Evolutionary conservation across 2,113 vertebrate species (phyloP), one percentile per base, ranked within the genome.

Genomic region (Oncorhynchus clarkii): DNA sequence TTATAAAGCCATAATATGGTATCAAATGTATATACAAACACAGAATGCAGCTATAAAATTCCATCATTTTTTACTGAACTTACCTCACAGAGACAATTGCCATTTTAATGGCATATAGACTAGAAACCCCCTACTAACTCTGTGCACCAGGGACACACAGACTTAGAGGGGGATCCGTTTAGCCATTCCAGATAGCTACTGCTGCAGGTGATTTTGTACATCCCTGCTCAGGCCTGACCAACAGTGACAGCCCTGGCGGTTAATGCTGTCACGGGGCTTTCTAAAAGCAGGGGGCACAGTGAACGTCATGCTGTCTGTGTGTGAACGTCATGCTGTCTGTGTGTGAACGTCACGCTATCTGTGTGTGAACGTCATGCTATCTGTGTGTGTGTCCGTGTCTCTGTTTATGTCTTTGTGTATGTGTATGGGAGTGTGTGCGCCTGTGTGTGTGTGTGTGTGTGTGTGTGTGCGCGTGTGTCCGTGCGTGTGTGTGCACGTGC

Each of bases 221-320:
- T 64, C 26, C 22, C 57, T 73, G 31, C 31, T 39, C 20, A 7
- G 9, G 27, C 62, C 31, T 73, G 57, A 26, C 34, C 60, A 13
- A 14, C 60, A 39, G 27, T 73, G 54, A 64, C 72, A 24, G 59
- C 31, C 72, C 11, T n/a, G 49, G 26, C 9, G 24, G 26, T 54
- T 11, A n/a, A 12, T 66, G 62, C 73, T 67, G 66, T 39, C 9
- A n/a, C 66, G 22, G 66, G 49, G 5, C 65, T 75, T 54, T 75
- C 9, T 67, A 27, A 75, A 73, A n/a, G 72, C 34, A 18, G 20
- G 13, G 71, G 57, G 20, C 26, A 73, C 57, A 73, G 71, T 27
- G 72, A 34, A 31, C 24, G 29, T 62, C 59, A 62, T 27, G 26
- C 26, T 27, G 2, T 27, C 26, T 27, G 26, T 27, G 26, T 27